These are phyloP conservation scores for Merops nubicus DNA, from an alignment of 2,113 vertebrate species.

Conservation along the genomic window DNA sequence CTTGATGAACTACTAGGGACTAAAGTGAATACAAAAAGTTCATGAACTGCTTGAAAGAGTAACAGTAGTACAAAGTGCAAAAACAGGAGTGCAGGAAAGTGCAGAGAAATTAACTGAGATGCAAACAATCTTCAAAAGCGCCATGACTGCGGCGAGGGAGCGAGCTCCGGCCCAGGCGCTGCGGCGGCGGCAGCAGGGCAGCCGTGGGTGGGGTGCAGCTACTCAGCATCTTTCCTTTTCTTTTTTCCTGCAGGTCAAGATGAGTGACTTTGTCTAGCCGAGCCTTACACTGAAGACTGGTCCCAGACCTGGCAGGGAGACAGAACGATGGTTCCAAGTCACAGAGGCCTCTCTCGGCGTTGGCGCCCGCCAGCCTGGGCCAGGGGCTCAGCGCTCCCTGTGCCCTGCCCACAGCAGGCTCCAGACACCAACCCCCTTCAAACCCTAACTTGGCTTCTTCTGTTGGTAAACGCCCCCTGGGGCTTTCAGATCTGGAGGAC, in stretches of 20 bases:
- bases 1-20: conserved; percentile 60
- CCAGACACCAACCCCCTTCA: background rate
- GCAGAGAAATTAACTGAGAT: conserved; percentile 67
- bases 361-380: too few relatives aligned
- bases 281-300: conserved; percentile 95
- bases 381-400: too few relatives aligned
- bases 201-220: conserved; percentile 27
- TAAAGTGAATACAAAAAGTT: conserved; percentile 76
- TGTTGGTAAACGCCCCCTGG: background rate
- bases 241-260: conserved; percentile 76
- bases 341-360: too few relatives aligned
- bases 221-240: conserved; percentile 64
- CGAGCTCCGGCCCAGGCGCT: conserved; percentile 29
- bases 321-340: background rate
- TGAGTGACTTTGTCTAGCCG: conserved; percentile 62
- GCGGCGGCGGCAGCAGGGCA: conserved; percentile 22
- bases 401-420: background rate
- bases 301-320: conserved; percentile 80
- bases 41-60: conserved; percentile 74
- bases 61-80: conserved; percentile 77
- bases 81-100: conserved; percentile 72
- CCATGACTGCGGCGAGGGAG: conserved; percentile 2
- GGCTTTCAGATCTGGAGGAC: background rate
- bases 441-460: background rate
- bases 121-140: background rate